A percentile compares a stretch with the other conserved stretches of the same genome.
Evolutionary conservation across 2,113 vertebrate genomes (phyloP).

Genomic region (Gambusia holbrooki): DNA sequence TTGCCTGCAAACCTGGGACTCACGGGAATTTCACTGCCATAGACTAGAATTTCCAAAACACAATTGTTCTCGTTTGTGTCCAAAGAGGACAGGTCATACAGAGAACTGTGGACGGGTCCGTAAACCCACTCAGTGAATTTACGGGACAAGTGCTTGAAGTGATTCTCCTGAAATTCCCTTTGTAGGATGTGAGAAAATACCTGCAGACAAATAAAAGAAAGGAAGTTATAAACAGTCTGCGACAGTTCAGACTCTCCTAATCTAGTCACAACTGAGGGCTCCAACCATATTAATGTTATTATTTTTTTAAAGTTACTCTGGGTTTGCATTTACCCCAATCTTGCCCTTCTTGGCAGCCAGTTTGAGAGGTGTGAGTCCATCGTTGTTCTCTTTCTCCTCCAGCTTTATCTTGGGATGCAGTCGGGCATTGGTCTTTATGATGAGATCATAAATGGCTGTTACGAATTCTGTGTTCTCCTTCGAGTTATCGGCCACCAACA

Average conservation of each 20-base stretch:
- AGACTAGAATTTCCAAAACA: slow-evolving; percentile 90
- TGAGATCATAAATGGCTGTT: slow-evolving; percentile 89
- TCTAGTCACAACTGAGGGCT: not conserved
- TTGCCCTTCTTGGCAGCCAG: slow-evolving; percentile 92
- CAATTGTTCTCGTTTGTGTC: slow-evolving; percentile 91
- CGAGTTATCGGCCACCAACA: slow-evolving; percentile 89
- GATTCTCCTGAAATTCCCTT: slow-evolving; percentile 86
- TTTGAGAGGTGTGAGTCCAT: slow-evolving; percentile 87
- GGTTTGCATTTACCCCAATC: slow-evolving; percentile 77
- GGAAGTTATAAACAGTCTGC: not conserved
- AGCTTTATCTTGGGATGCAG: slow-evolving; percentile 85
- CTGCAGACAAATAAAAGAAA: slow-evolving; percentile 67
- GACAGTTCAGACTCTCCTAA: not conserved
- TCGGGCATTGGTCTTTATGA: slow-evolving; percentile 83
- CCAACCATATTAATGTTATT: not conserved
- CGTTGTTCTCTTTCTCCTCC: slow-evolving; percentile 87
- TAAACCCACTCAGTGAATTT: slow-evolving; percentile 99
- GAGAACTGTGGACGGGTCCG: slow-evolving; percentile 91
- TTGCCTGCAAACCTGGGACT: slow-evolving; percentile 51
- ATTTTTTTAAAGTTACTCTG: not conserved
- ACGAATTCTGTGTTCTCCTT: slow-evolving; percentile 91
- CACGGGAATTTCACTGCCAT: slow-evolving; percentile 90
- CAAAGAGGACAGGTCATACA: slow-evolving; percentile 91
- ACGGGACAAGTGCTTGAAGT: slow-evolving; percentile 90
- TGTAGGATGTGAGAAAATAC: slow-evolving; percentile 91